phyloP scores from a whole-genome alignment of 2,113 vertebrate species.

The Cryptoleucopteryx plumbea region DNA sequence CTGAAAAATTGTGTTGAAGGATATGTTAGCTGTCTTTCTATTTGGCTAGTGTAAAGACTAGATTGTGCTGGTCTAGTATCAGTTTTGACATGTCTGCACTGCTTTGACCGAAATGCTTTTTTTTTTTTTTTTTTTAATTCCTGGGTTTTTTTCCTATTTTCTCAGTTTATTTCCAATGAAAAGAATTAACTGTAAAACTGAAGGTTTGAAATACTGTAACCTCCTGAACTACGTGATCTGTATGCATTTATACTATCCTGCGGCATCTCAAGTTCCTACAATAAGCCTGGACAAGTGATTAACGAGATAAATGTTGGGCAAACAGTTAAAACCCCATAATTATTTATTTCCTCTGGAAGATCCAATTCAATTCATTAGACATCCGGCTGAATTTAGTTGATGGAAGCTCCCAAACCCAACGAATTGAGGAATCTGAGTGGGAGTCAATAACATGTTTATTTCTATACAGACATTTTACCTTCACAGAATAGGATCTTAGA shows the following conservation, averaged over 20 bases:
- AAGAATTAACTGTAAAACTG: not conserved
- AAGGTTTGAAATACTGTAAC: not conserved
- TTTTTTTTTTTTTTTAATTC: not conserved
- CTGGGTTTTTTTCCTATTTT: rapidly evolving
- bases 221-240: not conserved
- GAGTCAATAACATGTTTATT: not conserved
- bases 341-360: not conserved
- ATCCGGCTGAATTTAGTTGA: not conserved
- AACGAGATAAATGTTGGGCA: not conserved
- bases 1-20: not conserved
- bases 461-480: not conserved
- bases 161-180: not conserved
- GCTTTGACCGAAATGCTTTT: not conserved
- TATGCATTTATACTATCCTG: not conserved
- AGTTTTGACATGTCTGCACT: not conserved
- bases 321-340: not conserved
- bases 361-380: not conserved
- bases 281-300: not conserved
- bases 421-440: not conserved
- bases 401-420: not conserved
- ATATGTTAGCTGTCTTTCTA: not conserved
- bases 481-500: not conserved
- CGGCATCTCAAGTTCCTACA: not conserved
- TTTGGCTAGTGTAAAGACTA: not conserved
- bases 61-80: not conserved